A percentile compares a stretch with the other conserved stretches of the same genome.
These are phyloP conservation scores for Bolinopsis microptera DNA, from an alignment of 37 sponge, comb jelly and placozoan genomes.

Conservation along the genomic window DNA sequence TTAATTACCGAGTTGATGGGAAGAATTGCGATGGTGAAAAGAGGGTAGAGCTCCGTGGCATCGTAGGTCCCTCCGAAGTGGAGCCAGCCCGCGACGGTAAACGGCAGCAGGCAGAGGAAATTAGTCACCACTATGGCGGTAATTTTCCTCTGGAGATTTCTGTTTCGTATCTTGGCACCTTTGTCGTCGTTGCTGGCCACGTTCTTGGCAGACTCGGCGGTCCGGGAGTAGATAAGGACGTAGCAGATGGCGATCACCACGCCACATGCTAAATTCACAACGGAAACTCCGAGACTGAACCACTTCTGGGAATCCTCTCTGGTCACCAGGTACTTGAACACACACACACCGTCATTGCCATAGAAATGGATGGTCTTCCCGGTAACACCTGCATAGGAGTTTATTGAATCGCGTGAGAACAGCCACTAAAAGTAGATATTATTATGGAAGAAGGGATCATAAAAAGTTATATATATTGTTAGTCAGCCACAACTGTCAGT, in stretches of 20 bases:
- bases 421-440: no score
- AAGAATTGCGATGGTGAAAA: not conserved
- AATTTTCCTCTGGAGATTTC: not conserved
- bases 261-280: not conserved
- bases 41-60: not conserved
- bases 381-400: not conserved
- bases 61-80: not conserved
- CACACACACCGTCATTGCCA: not conserved
- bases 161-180: not conserved
- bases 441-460: no score
- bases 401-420: no score
- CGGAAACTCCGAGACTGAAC: not conserved
- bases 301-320: not conserved
- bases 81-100: not conserved
- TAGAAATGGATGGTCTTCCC: not conserved
- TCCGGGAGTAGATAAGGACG: not conserved
- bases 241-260: not conserved
- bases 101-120: not conserved
- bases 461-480: no score
- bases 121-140: not conserved
- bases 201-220: not conserved
- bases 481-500: no score
- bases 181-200: not conserved
- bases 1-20: not conserved
- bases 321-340: not conserved